Conservation (phyloP, 2,113 vertebrate species). For the Pluvialis apricaria region DNA sequence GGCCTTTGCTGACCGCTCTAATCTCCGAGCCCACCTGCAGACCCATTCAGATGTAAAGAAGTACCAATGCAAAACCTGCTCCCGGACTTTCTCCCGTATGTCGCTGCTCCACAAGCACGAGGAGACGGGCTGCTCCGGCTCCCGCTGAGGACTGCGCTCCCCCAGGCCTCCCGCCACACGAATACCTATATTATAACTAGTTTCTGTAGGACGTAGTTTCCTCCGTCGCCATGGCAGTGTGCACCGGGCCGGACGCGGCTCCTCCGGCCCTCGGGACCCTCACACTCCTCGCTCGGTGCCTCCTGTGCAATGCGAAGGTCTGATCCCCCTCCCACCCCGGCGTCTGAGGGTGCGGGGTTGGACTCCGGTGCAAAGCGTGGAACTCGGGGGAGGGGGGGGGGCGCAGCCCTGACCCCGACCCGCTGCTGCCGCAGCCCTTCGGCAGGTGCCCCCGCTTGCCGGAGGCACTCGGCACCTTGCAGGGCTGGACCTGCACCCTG, state of each 20-base stretch:
- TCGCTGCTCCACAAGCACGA: conserved; percentile 95
- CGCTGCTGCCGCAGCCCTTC: not conserved
- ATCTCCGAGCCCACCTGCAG: conserved; percentile 95
- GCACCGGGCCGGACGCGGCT: not conserved
- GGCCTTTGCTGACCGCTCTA: conserved; percentile 96
- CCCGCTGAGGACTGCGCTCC: conserved; percentile 66
- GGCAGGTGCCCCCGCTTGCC: not conserved
- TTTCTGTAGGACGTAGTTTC: conserved; percentile 57
- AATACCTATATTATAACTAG: not conserved
- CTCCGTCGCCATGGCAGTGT: not conserved
- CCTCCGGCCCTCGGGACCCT: not conserved
- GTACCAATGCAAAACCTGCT: conserved; percentile 91
- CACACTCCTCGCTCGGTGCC: not conserved
- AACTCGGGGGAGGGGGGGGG: too few relatives aligned
- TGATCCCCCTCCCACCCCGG: not conserved
- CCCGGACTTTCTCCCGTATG: conserved; percentile 98
- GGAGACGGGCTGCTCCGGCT: conserved; percentile 83
- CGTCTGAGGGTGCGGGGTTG: not conserved
- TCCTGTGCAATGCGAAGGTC: not conserved
- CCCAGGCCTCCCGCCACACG: not conserved
- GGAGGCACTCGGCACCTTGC: not conserved
- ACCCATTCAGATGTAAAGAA: conserved; percentile 98
- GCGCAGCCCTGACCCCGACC: not conserved
- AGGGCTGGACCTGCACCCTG: not conserved
- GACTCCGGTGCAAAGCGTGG: not conserved